Conservation (phyloP, 2,888 invertebrate species). For the Glaucopsyche alexis region DNA sequence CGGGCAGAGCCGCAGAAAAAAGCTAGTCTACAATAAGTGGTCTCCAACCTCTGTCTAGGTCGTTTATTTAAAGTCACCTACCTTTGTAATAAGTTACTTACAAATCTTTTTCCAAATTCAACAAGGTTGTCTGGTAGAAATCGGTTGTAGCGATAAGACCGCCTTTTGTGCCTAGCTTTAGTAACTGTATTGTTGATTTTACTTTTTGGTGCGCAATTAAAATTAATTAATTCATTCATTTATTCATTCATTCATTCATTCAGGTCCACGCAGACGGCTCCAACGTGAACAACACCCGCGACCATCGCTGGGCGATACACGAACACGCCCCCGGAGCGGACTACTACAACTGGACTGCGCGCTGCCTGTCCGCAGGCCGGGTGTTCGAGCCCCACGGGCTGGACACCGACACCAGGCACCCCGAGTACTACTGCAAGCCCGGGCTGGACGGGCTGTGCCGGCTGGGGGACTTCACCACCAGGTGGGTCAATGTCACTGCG, state of each 20-base stretch:
- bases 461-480: conserved; percentile 87
- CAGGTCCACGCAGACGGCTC: conserved; percentile 93
- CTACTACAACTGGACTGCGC: conserved; percentile 93
- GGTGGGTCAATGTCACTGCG: conserved; percentile 57
- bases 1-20: no score
- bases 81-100: no score
- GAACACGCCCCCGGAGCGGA: conserved; percentile 89
- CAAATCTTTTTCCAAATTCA: no score
- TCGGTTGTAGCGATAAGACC: no score
- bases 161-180: no score
- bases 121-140: no score
- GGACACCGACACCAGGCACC: conserved; percentile 80
- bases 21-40: background rate
- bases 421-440: conserved; percentile 79
- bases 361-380: conserved; percentile 89
- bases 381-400: conserved; percentile 88
- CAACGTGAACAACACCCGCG: conserved; percentile 84
- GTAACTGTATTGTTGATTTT: no score
- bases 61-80: no score
- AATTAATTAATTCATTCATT: no score
- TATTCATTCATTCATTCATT: no score
- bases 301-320: conserved; percentile 92
- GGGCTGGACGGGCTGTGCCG: conserved; percentile 82
- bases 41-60: background rate
- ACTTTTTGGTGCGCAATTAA: no score